Evolutionary conservation across 2,888 invertebrate species (phyloP), one percentile per base, ranked within the genome.

Genomic region (Pemphredon lugubris): DNA sequence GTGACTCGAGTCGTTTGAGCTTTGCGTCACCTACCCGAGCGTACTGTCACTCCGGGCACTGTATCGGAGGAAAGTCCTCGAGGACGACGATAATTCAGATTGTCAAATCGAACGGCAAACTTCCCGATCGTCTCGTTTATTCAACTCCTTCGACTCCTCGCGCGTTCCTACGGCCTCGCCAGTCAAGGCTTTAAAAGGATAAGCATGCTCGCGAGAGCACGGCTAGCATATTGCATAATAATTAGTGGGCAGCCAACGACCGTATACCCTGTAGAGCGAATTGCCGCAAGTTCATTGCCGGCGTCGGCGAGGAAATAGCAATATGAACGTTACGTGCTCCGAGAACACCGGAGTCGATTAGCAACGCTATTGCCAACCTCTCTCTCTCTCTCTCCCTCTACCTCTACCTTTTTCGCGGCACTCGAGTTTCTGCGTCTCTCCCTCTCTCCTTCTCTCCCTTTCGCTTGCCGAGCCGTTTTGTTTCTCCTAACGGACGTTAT

Each of bases 211-310:
- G 80, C 77, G 71, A 73, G 78, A 82, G 82, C 78, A 78, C 72
- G 78, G 73, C 73, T 73, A 75, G 75, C 76, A 74, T 77, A 83
- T 84, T 85, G 83, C 85, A 84, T 85, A 85, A 85, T 83, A 84
- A 85, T 85, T 85, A 85, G 81, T 77, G 73, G 82, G 63, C 74
- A 79, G 80, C 72, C 72, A 82, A 79, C 79, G 80, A 74, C 79
- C 77, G 76, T 76, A 66, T 61, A 70, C 73, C 65, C 81, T 65
- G 70, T 39, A 58, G 48, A 73, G 67, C 53, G 70, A 74, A 73
- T 69, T 73, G 73, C 71, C 65, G 80, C 85, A 86, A 86, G 86
- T 86, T 86, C 86, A 86, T 86, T 86, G 86, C 83, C 85, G 77
- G 75, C 79, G 86, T 82, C 85, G 77, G 75, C 79, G 73, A 73